Conservation (phyloP, 2,113 vertebrate species). For the Poeciliopsis retropinna region DNA sequence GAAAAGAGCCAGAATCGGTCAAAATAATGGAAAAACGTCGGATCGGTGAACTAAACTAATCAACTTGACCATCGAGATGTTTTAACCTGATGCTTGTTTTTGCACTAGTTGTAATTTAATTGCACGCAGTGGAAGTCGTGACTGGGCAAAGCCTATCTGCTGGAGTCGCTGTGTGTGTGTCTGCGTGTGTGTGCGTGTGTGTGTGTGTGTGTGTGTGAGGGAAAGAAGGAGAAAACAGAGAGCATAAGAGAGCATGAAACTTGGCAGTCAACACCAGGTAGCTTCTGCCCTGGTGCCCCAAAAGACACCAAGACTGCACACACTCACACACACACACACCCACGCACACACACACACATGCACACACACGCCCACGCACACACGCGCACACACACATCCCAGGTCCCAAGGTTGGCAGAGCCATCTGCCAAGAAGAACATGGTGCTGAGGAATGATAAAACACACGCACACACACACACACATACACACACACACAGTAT, state of each 20-base stretch:
- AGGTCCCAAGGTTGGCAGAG: conserved; percentile 59
- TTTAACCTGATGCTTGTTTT: background rate
- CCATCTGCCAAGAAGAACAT: conserved; percentile 75
- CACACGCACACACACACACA: conserved; percentile 12
- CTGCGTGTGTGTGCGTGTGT: conserved; percentile 15
- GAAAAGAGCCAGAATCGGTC: background rate
- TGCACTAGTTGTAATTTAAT: background rate
- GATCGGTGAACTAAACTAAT: background rate
- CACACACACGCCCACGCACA: background rate
- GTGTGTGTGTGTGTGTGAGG: background rate
- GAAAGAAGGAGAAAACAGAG: conserved; percentile 40
- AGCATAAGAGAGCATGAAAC: conserved; percentile 46
- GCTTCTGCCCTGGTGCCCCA: conserved; percentile 62
- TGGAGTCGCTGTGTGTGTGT: background rate
- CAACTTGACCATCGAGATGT: background rate
- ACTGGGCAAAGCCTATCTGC: conserved; percentile 24
- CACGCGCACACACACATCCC: conserved; percentile 21
- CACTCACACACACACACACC: background rate
- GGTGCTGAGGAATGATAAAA: conserved; percentile 79
- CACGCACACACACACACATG: too few relatives aligned
- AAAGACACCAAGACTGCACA: conserved; percentile 58
- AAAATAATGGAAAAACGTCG: background rate
- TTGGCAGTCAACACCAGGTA: conserved; percentile 65
- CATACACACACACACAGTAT: background rate
- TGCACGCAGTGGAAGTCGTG: conserved; percentile 30